Conservation (phyloP, 30 jellyfish, hydroid and myxozoan genomes). For the Mastigias papua region DNA sequence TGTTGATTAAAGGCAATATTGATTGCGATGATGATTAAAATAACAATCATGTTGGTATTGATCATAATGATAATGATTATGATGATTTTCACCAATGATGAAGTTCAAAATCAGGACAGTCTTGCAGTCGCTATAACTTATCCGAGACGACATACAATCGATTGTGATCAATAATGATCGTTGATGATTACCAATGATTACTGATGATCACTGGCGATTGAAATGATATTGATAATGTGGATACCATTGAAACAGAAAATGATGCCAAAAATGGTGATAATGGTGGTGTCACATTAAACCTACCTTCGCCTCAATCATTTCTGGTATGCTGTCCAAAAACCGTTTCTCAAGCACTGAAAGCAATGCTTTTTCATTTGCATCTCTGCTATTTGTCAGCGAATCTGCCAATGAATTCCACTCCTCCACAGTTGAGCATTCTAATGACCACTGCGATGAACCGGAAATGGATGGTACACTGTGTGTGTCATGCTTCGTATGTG, state of each 20-base stretch:
- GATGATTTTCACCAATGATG: background rate
- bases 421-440: conserved; percentile 81
- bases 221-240: background rate
- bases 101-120: too few species aligned
- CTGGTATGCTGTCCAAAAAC: conserved; percentile 49
- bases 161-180: too few species aligned
- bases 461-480: background rate
- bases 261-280: background rate
- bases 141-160: too few species aligned
- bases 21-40: background rate
- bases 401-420: conserved; percentile 81
- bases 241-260: background rate
- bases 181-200: too few species aligned
- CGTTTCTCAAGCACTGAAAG: conserved; percentile 24
- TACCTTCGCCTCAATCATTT: conserved; percentile 85
- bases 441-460: conserved; percentile 52
- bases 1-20: background rate
- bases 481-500: conserved; percentile 11
- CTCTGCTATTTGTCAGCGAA: conserved; percentile 53
- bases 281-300: background rate
- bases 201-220: too few species aligned
- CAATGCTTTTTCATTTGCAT: conserved; percentile 55
- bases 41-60: background rate
- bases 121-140: too few species aligned
- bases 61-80: background rate